Evolutionary conservation across 1,140 invertebrate genomes (phyloP), one percentile per base, ranked within the genome.

Genomic region (Asbolus verrucosus): DNA sequence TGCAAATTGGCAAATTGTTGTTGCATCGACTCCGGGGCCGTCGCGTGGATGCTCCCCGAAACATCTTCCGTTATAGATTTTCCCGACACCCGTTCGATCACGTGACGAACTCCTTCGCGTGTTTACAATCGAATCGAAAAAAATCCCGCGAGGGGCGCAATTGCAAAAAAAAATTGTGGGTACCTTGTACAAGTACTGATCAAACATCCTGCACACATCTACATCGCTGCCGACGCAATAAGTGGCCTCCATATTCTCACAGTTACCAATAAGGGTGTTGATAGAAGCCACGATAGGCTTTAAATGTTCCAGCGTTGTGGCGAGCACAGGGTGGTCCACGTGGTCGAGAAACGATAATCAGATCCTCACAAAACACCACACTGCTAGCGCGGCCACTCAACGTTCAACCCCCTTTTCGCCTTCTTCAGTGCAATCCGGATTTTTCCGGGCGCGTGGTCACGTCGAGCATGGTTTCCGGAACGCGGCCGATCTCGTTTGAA

Each of bases 141-240:
- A n/a, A n/a, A n/a, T n/a, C n/a, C n/a, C n/a, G n/a, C n/a, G n/a
- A n/a, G n/a, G n/a, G n/a, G n/a, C n/a, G n/a, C n/a, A n/a, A n/a
- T n/a, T n/a, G n/a, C n/a, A n/a, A n/a, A n/a, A n/a, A n/a, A 65
- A 19, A 13, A 24, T 50, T n/a, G n/a, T n/a, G n/a, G 80, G 81
- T 80, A 89, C 87, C 87, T 89, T 89, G 79, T 88, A 88, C 67
- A 87, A 81, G 79, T 88, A 89, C 81, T 88, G 87, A 79, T 89
- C 87, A 74, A 88, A 89, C 87, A 89, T 88, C 78, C 87, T 85
- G 83, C 85, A 86, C 67, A 87, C 85, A 78, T 89, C 88, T 76
- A 88, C 83, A 79, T 89, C 88, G 75, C 80, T 86, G 77, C 83
- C 85, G 67, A 87, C 85, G 80, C 86, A 86, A 77, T 89, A 88